phyloP scores from a whole-genome alignment of 2,888 invertebrate species.

The Chymomyza procnemis region DNA sequence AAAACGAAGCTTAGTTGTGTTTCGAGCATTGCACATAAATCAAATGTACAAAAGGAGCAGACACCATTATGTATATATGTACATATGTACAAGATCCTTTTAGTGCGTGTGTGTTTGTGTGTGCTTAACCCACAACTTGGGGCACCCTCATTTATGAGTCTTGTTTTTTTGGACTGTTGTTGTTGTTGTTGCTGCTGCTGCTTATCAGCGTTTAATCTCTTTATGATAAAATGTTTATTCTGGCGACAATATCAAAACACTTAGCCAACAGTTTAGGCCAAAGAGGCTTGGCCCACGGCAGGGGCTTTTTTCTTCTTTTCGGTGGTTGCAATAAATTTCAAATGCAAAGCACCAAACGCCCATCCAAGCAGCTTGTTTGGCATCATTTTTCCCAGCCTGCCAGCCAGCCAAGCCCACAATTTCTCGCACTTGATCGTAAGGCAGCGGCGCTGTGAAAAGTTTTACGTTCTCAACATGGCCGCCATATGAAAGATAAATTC shows the following conservation, averaged over 20 bases:
- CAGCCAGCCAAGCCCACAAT: neutral
- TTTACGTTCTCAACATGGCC: constrained; percentile 33
- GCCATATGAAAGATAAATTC: constrained; percentile 71
- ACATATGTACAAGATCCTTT: neutral
- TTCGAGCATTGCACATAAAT: neutral
- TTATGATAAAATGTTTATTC: constrained; percentile 73
- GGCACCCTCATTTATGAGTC: neutral
- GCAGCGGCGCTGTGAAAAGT: constrained; percentile 38
- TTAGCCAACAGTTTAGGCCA: constrained; percentile 21
- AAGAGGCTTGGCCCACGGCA: constrained; percentile 17
- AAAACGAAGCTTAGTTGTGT: neutral
- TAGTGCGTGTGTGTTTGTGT: neutral
- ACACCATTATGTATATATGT: neutral
- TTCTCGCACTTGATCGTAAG: neutral
- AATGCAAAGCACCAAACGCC: constrained; percentile 45
- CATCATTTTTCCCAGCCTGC: neutral
- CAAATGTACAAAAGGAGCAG: neutral
- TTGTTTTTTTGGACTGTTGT: neutral
- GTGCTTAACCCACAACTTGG: neutral
- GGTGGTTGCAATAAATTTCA: constrained; percentile 62
- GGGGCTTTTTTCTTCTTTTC: neutral
- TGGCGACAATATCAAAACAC: constrained; percentile 58
- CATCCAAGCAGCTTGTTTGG: constrained; percentile 18
- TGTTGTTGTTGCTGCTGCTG: constrained; percentile 12
- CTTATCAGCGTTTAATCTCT: constrained; percentile 69